phyloP scores from a whole-genome alignment of 2,888 invertebrate genomes.

The Drosophila paramelanica region DNA sequence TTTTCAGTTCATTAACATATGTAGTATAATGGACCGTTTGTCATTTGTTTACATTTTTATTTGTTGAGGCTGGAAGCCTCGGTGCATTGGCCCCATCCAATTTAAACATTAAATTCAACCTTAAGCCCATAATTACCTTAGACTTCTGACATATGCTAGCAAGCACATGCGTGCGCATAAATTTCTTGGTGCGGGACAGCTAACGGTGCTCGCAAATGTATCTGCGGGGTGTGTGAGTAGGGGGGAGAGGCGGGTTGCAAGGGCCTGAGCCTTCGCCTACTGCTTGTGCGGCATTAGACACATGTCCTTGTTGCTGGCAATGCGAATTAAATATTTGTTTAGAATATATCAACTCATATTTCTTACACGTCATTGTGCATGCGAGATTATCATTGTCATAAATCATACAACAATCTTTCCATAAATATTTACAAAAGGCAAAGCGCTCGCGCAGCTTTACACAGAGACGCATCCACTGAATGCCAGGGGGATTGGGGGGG shows the following conservation, averaged over 20 bases:
- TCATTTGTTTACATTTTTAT: slow-evolving; percentile 4
- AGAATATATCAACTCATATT: slow-evolving; percentile 74
- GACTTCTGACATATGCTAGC: slow-evolving; percentile 14
- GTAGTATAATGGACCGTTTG: slow-evolving; percentile 5
- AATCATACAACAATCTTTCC: slow-evolving; percentile 76
- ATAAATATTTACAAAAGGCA: slow-evolving; percentile 78
- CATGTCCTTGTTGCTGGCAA: slow-evolving; percentile 36
- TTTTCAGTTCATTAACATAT: too few relatives aligned
- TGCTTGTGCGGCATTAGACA: slow-evolving; percentile 26
- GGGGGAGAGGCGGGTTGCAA: background rate
- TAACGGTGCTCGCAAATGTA: background rate
- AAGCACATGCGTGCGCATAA: background rate
- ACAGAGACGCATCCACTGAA: slow-evolving; percentile 4
- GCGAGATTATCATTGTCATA: slow-evolving; percentile 77
- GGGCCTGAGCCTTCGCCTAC: background rate
- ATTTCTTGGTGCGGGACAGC: background rate
- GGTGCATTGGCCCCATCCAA: slow-evolving; percentile 16
- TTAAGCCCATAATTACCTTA: slow-evolving; percentile 37
- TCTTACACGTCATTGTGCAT: slow-evolving; percentile 78
- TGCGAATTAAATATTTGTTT: slow-evolving; percentile 74
- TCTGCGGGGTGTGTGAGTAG: background rate
- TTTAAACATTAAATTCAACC: slow-evolving; percentile 17
- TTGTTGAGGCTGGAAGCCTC: slow-evolving; percentile 2
- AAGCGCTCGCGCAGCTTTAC: slow-evolving; percentile 40
- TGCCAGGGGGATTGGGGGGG: background rate